phyloP scores from a whole-genome alignment of 1,140 invertebrate species.

The Archegozetes longisetosus region DNA sequence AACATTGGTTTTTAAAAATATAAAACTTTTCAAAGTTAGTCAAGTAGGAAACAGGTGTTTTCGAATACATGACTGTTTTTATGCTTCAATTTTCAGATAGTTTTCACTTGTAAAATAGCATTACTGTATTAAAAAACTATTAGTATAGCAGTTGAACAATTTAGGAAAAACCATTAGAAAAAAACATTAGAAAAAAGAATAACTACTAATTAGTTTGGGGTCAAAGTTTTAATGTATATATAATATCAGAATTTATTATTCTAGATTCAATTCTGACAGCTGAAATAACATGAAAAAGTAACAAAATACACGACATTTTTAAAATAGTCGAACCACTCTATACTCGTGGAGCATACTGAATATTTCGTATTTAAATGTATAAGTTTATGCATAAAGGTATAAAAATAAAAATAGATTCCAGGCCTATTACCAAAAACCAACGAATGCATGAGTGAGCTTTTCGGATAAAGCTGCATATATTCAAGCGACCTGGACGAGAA shows the following conservation, averaged over 20 bases:
- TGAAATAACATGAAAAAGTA: neutral
- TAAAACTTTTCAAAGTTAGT: neutral
- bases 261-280: too few relatives aligned
- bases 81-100: neutral
- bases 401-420: neutral
- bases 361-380: too few relatives aligned
- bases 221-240: neutral
- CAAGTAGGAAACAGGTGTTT: neutral
- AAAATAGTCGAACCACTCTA: too few relatives aligned
- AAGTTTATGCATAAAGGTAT: neutral
- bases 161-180: neutral
- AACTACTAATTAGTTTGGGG: neutral
- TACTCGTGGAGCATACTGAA: too few relatives aligned
- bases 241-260: neutral
- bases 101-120: neutral
- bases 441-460: neutral
- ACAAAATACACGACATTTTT: neutral
- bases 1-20: neutral
- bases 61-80: neutral
- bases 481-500: neutral
- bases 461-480: neutral
- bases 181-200: neutral
- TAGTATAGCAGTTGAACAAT: neutral
- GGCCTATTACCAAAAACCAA: too few relatives aligned
- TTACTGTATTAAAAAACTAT: neutral